Percentiles rank a stretch among this genome's conserved stretches.
phyloP scores from a whole-genome alignment of 2,113 vertebrate genomes.

The Myotis davidii region DNA sequence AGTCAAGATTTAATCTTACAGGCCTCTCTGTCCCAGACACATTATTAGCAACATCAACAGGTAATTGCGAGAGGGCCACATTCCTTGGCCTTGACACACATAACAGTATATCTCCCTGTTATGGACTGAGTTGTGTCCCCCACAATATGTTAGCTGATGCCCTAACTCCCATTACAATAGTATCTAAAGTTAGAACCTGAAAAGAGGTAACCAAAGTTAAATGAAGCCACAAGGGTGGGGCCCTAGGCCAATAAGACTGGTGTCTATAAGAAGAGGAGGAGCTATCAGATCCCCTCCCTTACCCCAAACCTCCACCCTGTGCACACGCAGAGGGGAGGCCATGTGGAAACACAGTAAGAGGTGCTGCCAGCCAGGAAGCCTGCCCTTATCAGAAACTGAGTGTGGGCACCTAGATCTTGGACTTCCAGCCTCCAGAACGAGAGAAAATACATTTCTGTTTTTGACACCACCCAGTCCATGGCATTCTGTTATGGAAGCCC shows the following conservation, averaged over 20 bases:
- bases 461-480: neutral
- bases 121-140: neutral
- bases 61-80: neutral
- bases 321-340: neutral
- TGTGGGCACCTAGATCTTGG: neutral
- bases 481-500: neutral
- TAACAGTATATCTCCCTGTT: neutral
- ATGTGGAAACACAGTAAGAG: neutral
- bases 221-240: neutral
- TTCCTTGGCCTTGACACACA: neutral
- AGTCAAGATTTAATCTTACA: neutral
- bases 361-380: neutral
- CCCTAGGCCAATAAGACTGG: neutral
- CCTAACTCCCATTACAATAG: neutral
- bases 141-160: neutral
- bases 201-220: neutral
- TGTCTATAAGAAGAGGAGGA: neutral
- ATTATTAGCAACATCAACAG: neutral
- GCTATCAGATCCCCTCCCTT: neutral
- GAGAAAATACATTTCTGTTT: neutral
- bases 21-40: neutral
- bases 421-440: neutral
- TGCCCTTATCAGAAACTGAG: neutral
- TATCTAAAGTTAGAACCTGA: neutral
- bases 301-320: neutral